Conservation (phyloP, 2,113 vertebrate species). For the Psilopsiagon aurifrons region DNA sequence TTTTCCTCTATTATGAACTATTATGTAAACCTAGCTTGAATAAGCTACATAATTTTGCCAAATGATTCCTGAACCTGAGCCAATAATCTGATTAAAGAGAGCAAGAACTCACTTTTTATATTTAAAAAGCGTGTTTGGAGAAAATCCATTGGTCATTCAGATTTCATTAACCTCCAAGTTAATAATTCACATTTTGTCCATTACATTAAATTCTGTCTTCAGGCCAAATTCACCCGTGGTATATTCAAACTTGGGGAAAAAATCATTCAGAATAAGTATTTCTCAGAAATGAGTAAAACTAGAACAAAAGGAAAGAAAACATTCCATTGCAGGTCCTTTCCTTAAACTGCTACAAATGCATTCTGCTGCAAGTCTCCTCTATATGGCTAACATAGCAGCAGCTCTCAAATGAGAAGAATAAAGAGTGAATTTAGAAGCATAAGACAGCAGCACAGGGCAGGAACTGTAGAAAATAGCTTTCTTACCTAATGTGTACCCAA, state of each 20-base stretch:
- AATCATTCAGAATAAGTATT: background rate
- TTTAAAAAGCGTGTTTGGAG: slow-evolving; percentile 59
- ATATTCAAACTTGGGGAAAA: background rate
- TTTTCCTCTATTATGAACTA: slow-evolving; percentile 51
- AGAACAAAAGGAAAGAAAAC: background rate
- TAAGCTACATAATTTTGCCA: slow-evolving; percentile 56
- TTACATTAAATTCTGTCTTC: slow-evolving; percentile 1
- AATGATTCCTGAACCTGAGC: slow-evolving; percentile 54
- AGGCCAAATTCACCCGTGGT: slow-evolving; percentile 13
- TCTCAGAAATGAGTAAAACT: slow-evolving; percentile 19
- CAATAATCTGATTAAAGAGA: slow-evolving; percentile 64
- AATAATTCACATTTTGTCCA: slow-evolving; percentile 44
- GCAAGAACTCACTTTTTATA: slow-evolving; percentile 42
- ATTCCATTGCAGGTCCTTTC: background rate
- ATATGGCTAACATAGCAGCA: background rate
- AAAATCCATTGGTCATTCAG: slow-evolving; percentile 59
- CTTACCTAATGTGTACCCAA: slow-evolving; percentile 33
- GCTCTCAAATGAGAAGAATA: background rate
- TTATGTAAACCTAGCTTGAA: slow-evolving; percentile 61
- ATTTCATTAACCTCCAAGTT: slow-evolving; percentile 52
- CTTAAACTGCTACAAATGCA: background rate
- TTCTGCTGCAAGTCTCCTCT: background rate
- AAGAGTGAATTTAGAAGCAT: background rate
- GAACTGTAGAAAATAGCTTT: slow-evolving; percentile 36
- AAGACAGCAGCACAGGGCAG: background rate